Evolutionary conservation across 2,797 vertebrate genomes (phyloP), one percentile per base, ranked within the genome.

Genomic region (Tolypeutes matacus): DNA sequence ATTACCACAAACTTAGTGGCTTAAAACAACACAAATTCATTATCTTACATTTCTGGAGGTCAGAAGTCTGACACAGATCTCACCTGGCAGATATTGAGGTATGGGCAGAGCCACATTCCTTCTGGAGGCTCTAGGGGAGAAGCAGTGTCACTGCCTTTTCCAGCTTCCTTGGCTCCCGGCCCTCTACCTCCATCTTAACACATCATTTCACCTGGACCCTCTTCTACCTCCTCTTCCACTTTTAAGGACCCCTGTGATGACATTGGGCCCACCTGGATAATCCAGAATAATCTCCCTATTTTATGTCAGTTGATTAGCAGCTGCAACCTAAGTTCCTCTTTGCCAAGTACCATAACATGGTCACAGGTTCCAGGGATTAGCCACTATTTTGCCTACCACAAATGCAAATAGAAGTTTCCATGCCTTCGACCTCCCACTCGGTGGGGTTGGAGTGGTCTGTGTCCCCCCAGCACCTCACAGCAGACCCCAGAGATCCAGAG

Each of bases 371-470:
- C 31, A 2, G 34, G 21, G 29, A 34, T 13, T 0, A n/a, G 20
- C 8, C 29, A 25, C 46, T 27, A 73, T 2, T 51, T 62, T 60
- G 51, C 83, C 1, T 1, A 51, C 34, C 53, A 72, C 53, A 64
- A 14, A 13, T 58, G 36, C 75, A n/a, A 6, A 64, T 1, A 20
- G 5, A 21, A 34, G 53, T 51, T 27, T 29, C 34, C 10, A 13
- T 4, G 1, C 15, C 29, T 86, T 10, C 3, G 39, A 4, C 23
- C 51, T 69, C 73, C 42, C 21, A 4, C 75, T 39, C 81, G 2
- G 10, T 1, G 18, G 21, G 53, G 65, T 36, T 29, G n/a, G 39
- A 27, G 20, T 0, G 0, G 31, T 31, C n/a, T 11, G 29, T n/a
- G 27, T 29, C 72, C 20, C 15, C 46, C 72, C 73, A 49, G 73